Base-by-base conservation (phyloP, 2,113 vertebrate genomes). In the Xiphophorus couchianus region DNA sequence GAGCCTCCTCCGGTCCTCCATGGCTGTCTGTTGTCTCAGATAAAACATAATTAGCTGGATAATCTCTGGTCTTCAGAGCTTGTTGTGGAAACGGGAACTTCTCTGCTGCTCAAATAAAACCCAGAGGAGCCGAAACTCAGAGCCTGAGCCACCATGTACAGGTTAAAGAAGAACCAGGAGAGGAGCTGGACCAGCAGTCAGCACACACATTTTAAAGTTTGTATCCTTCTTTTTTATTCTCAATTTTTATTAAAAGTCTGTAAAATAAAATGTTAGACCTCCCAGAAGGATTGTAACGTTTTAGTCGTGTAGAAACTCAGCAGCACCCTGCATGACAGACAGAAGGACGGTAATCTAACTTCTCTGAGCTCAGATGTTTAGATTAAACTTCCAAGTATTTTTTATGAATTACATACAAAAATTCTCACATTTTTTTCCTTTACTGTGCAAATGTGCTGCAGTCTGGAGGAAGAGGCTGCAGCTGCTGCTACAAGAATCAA, bases 21-120 rank as follows among this genome's bases (percentile, higher is more conserved):
- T 80, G 27, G 67, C 73, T 70, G 69, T 68, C 64, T 88, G 70
- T 89, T 83, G 75, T 76, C 71, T 80, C 66, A 80, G 83, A 91
- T 90, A 88, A 92, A 84, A 85, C 84, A 76, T 77, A 89, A 89
- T 91, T 91, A 88, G 81, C 64, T 74, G 65, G 65, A 79, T 90
- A 88, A 88, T 88, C 89, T 84, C 81, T 84, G 67, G 77, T 85
- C 82, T 84, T 82, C 69, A 80, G 63, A 86, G 78, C 77, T 84
- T 73, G 72, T 84, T 88, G 77, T 71, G 69, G 35, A 76, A 80
- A 81, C 29, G 80, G 31, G 62, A 31, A 67, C 9, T 11, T 79
- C 10, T 28, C 67, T 62, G 62, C 82, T 62, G 3, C 42, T 75
- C 42, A 64, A 72, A 4, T 79, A 67, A 0, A 29, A 0, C 60